These are phyloP conservation scores for Gisinianus flammeolus DNA, from an alignment of 2,888 invertebrate species.

Conservation along the genomic window DNA sequence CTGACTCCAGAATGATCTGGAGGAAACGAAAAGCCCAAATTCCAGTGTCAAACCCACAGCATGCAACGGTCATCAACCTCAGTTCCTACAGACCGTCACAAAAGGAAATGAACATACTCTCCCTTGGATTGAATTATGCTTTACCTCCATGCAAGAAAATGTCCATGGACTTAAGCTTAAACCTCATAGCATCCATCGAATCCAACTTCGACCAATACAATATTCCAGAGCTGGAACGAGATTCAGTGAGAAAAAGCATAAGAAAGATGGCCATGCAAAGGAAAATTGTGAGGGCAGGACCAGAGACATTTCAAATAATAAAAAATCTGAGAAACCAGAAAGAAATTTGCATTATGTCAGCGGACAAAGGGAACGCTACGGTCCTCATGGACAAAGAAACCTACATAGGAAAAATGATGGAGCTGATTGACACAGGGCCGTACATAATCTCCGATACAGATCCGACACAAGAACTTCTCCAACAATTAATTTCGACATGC, in stretches of 20 bases:
- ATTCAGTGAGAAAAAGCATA: not conserved
- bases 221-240: not conserved
- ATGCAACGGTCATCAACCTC: not conserved
- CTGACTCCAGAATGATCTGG: not conserved
- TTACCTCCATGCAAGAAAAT: not conserved
- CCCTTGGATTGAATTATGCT: not conserved
- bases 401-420: not conserved
- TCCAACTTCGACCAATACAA: not conserved
- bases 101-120: not conserved
- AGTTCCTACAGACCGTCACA: not conserved
- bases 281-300: not conserved
- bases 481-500: not conserved
- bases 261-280: not conserved
- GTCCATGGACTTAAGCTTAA: not conserved
- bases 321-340: not conserved
- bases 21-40: not conserved
- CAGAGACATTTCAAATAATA: not conserved
- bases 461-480: not conserved
- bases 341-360: not conserved
- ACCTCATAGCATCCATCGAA: not conserved
- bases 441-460: not conserved
- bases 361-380: not conserved
- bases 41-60: not conserved
- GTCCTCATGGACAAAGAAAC: not conserved
- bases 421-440: not conserved